Percentiles rank a stretch among this genome's conserved stretches.
Conservation (phyloP, 2,797 vertebrate genomes). For the Mustela erminea region DNA sequence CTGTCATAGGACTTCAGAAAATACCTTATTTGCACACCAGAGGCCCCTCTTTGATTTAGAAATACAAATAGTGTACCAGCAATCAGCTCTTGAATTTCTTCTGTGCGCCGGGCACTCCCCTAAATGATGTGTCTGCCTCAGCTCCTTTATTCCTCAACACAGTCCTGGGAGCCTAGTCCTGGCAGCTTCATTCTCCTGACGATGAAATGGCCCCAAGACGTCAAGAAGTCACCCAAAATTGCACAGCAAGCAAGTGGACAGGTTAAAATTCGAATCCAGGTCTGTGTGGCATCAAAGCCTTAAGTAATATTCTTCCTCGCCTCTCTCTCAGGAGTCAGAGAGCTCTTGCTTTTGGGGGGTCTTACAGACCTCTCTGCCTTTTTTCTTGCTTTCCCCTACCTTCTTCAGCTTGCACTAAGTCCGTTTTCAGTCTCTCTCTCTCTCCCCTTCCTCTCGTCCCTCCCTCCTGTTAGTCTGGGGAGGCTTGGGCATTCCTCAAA, state of each 20-base stretch:
- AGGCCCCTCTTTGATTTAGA: slow-evolving; percentile 71
- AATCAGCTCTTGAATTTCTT: neutral
- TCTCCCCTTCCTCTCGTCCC: rapidly evolving
- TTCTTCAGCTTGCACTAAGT: neutral
- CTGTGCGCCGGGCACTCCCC: neutral
- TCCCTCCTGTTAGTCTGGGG: neutral
- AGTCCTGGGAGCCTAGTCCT: neutral
- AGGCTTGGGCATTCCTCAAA: neutral
- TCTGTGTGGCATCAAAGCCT: neutral
- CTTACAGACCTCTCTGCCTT: neutral
- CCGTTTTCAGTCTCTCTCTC: neutral
- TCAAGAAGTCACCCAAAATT: neutral
- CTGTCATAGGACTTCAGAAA: slow-evolving; percentile 10
- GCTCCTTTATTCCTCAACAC: neutral
- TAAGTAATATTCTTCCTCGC: neutral
- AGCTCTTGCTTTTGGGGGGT: neutral
- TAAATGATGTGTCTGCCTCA: neutral
- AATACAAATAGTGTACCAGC: neutral
- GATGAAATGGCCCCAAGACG: neutral
- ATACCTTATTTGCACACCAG: slow-evolving; percentile 65
- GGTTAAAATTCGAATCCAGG: neutral
- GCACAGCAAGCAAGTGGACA: neutral
- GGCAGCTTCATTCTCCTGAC: neutral
- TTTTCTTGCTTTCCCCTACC: neutral
- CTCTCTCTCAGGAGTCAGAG: neutral